Percentiles rank a stretch among this genome's conserved stretches.
Conservation (phyloP, 2,797 vertebrate genomes). For the Ceyx erithaca region DNA sequence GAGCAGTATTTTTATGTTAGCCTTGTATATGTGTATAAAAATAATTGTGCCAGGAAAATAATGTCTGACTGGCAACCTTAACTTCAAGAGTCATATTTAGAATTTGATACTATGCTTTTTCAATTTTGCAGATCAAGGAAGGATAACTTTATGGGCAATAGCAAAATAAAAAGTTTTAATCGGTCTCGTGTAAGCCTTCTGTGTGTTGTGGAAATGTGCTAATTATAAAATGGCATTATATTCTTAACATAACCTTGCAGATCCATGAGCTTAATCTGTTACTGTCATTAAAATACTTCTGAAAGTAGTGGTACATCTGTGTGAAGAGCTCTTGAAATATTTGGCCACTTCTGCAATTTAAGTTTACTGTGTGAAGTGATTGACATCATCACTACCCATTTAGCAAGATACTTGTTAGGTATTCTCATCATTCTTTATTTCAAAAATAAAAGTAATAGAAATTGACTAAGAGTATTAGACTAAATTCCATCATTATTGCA, state of each 20-base stretch:
- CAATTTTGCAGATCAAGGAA: not conserved
- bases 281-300: not conserved
- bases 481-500: not conserved
- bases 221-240: not conserved
- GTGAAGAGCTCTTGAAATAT: not conserved
- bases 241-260: not conserved
- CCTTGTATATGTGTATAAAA: not conserved
- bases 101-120: not conserved
- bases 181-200: not conserved
- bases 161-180: not conserved
- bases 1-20: not conserved
- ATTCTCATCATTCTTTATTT: not conserved
- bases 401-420: not conserved
- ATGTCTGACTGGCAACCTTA: not conserved
- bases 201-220: not conserved
- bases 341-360: not conserved
- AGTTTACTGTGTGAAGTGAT: not conserved
- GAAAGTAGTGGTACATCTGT: not conserved
- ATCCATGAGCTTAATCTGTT: not conserved
- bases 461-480: not conserved
- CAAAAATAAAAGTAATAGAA: not conserved
- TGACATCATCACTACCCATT: not conserved
- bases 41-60: not conserved
- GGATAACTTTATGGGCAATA: not conserved
- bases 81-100: not conserved